Evolutionary conservation across 2,113 vertebrate genomes (phyloP).

Genomic region (Donacobius atricapilla): DNA sequence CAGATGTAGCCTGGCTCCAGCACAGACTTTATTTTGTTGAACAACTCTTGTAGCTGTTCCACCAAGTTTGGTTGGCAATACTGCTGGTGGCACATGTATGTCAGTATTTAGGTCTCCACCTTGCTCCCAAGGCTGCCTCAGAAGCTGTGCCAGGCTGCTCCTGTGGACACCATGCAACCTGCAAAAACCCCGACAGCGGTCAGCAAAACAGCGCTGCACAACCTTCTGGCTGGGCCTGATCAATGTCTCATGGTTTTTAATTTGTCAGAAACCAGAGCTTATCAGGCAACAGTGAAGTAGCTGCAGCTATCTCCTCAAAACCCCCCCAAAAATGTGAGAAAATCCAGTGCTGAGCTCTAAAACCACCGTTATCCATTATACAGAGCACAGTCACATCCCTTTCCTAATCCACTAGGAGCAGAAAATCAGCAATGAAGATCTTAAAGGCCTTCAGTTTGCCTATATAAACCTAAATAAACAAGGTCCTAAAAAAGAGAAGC

Average conservation of each 20-base stretch:
- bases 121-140: background rate
- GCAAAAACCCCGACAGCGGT: rapidly evolving
- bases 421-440: background rate
- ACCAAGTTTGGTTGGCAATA: background rate
- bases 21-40: background rate
- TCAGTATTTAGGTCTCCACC: background rate
- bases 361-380: background rate
- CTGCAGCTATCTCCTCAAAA: background rate
- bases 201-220: background rate
- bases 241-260: background rate
- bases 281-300: background rate
- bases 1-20: background rate
- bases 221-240: background rate
- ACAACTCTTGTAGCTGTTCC: rapidly evolving
- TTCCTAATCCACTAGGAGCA: background rate
- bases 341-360: background rate
- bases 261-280: background rate
- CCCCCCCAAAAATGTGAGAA: background rate
- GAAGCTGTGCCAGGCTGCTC: background rate
- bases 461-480: background rate
- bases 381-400: background rate
- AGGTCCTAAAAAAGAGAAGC: background rate
- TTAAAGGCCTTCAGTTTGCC: background rate
- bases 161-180: background rate
- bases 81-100: background rate